Conservation (phyloP, 2,888 invertebrate species). For the Tridacna crocea region DNA sequence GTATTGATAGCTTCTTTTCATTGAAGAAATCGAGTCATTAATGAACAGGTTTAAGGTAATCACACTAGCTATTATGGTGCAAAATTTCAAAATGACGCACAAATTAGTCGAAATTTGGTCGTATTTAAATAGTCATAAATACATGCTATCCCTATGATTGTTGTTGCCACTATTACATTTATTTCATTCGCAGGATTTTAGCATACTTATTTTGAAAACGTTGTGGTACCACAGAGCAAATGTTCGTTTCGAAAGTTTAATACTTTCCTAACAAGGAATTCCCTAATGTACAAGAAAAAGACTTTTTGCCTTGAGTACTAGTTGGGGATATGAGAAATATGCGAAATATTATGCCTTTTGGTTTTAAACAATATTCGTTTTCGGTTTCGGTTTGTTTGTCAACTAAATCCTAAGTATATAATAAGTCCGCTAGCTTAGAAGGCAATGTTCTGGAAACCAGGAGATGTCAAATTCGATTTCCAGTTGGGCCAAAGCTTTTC, state of each 20-base stretch:
- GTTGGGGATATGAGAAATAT: not conserved
- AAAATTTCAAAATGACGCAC: conserved; percentile 7
- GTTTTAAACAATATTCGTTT: not conserved
- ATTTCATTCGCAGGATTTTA: not conserved
- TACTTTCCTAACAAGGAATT: not conserved
- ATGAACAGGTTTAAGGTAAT: conserved; percentile 12
- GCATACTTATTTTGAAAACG: not conserved
- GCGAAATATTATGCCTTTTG: not conserved
- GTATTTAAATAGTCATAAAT: not conserved
- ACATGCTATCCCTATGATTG: not conserved
- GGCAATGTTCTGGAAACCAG: no score
- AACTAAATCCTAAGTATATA: no score
- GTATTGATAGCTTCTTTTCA: not conserved
- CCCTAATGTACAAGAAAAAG: not conserved
- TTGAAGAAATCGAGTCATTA: conserved; percentile 3
- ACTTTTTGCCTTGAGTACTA: not conserved
- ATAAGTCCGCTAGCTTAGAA: no score
- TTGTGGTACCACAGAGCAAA: not conserved
- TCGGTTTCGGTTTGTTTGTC: no score
- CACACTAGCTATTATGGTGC: conserved; percentile 1
- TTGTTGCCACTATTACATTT: not conserved
- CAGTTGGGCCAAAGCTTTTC: no score
- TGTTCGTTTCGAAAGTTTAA: not conserved
- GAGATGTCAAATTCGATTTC: no score
- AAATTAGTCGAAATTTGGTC: conserved; percentile 23